Percentiles rank a stretch among this genome's conserved stretches.
Conservation (phyloP, 2,888 invertebrate species). For the Sesamia inferens region DNA sequence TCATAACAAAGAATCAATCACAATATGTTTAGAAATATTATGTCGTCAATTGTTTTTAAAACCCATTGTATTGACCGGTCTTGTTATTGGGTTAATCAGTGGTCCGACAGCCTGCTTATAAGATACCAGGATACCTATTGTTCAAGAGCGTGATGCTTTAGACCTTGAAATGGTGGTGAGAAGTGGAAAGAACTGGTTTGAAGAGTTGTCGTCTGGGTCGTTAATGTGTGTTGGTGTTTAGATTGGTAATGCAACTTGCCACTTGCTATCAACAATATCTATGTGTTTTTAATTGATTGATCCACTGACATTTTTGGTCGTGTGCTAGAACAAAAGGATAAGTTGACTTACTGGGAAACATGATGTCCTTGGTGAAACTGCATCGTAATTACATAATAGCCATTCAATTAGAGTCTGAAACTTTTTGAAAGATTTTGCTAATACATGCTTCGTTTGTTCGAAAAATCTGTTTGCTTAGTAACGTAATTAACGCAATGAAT, state of each 20-base stretch:
- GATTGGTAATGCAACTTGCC: not conserved
- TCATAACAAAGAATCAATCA: constrained; percentile 12
- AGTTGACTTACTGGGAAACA: not conserved
- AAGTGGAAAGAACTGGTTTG: constrained; percentile 27
- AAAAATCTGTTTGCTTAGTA: too few relatives aligned
- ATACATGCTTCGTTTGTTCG: too few relatives aligned
- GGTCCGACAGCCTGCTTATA: constrained; percentile 40
- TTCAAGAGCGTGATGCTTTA: constrained; percentile 64
- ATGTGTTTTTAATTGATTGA: not conserved
- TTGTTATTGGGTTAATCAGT: constrained; percentile 26
- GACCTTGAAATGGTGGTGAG: constrained; percentile 63
- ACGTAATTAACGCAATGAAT: too few relatives aligned
- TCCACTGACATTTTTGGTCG: not conserved
- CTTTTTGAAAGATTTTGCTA: too few relatives aligned
- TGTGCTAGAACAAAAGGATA: not conserved
- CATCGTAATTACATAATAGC: too few relatives aligned
- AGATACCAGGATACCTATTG: constrained; percentile 33
- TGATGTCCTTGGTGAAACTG: too few relatives aligned
- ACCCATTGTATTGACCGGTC: constrained; percentile 58
- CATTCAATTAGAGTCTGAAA: too few relatives aligned
- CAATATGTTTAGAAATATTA: constrained; percentile 47
- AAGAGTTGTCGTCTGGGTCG: not conserved
- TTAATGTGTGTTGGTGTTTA: constrained; percentile 8
- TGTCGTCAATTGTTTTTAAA: constrained; percentile 50
- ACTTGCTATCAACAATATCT: not conserved